Evolutionary conservation across 2,113 vertebrate genomes (phyloP), one percentile per base, ranked within the genome.

Genomic region (Proteles cristata): DNA sequence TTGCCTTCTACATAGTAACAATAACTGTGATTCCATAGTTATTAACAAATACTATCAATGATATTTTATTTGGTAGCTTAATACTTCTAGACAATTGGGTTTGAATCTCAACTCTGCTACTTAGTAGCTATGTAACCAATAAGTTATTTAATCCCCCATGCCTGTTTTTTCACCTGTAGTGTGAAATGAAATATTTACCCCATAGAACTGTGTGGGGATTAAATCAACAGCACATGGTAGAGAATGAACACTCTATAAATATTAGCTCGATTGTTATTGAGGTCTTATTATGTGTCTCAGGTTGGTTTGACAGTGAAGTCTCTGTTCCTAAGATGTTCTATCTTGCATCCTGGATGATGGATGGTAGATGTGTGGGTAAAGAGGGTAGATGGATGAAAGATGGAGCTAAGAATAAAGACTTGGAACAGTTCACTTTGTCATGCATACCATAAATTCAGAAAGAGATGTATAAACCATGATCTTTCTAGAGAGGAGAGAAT

Each of bases 11-110:
- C 63, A 69, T 63, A 68, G 19, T 88, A 93, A 81, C 25, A 81
- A 77, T 35, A 88, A 21, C n/a, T 5, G 25, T 88, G 69, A 90
- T 55, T 84, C 73, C 10, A 23, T 35, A 73, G 45, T 66, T 65
- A 66, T 35, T 95, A 82, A 65, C 16, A 35, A 76, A 19, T 39
- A 55, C 23, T 77, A 79, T 79, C 66, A 50, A 43, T 50, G 65
- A 90, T 66, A 86, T 87, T 93, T 50, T 80, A 53, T 55, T 83
- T 93, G 45, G 55, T 23, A 83, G 39, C 82, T 87, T 90, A 94
- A 76, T 0, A 93, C 28, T 89, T 92, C 21, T 14, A 53, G 48
- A 26, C 39, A 35, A 21, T 5, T 45, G 12, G 26, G 16, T 93
- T 81, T 90, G 28, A 85, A 66, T 82, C 48, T 68, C 61, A 90